phyloP scores from a whole-genome alignment of 2,888 invertebrate species.

The Bimastos eiseni region DNA sequence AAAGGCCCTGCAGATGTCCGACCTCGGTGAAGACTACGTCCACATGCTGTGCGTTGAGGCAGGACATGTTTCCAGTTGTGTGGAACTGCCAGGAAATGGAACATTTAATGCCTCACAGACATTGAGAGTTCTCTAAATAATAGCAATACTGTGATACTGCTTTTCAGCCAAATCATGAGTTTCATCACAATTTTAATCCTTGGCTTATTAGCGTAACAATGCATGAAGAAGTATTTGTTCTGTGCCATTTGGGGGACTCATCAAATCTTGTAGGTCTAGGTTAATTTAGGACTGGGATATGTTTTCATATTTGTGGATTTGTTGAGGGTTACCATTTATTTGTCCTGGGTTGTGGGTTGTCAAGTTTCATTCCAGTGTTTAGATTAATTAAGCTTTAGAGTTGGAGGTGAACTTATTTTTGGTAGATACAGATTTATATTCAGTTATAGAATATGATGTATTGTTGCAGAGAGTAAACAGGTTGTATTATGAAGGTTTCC shows the following conservation, averaged over 20 bases:
- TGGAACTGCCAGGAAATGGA: constrained; percentile 83
- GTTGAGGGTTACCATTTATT: neutral
- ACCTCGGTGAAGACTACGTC: constrained; percentile 95
- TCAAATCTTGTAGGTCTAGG: neutral
- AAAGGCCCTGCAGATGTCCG: constrained; percentile 86
- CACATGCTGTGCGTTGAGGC: constrained; percentile 96
- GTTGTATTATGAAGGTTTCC: neutral
- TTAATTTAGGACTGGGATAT: neutral
- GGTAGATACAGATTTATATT: neutral
- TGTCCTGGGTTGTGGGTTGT: neutral
- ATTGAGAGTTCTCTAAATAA: constrained; percentile 71
- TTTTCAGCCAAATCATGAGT: neutral
- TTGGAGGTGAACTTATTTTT: neutral
- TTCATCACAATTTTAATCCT: neutral
- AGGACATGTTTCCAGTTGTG: constrained; percentile 84
- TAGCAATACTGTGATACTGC: neutral
- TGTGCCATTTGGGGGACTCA: neutral
- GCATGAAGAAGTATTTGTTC: neutral
- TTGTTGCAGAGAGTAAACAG: neutral
- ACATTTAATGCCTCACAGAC: constrained; percentile 85
- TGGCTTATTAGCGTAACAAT: neutral
- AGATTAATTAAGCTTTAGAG: neutral
- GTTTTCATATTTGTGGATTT: neutral
- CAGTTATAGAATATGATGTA: neutral
- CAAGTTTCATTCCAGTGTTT: neutral